A percentile compares a stretch with the other conserved stretches of the same genome.
Evolutionary conservation across 2,888 invertebrate genomes (phyloP).

Genomic region (Melinaea marsaeus): DNA sequence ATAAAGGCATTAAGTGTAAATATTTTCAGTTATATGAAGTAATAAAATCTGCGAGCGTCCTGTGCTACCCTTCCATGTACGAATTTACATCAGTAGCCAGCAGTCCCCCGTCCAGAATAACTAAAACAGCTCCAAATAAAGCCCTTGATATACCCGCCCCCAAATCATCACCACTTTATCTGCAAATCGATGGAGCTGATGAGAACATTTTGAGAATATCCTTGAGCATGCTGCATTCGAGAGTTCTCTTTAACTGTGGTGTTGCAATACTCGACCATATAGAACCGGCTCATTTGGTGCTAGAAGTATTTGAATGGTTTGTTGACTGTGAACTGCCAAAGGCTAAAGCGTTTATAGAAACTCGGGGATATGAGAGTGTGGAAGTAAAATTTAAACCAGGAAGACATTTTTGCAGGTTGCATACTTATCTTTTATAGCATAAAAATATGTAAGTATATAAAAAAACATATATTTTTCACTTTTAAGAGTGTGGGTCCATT

Average conservation of each 20-base stretch:
- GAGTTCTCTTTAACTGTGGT: no score
- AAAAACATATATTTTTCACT: neutral
- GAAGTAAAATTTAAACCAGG: constrained; percentile 55
- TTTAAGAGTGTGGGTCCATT: constrained; percentile 61
- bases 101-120: no score
- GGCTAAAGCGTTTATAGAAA: constrained; percentile 48
- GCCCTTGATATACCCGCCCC: no score
- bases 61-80: constrained; percentile 56
- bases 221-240: no score
- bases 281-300: no score
- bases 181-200: no score
- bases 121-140: no score
- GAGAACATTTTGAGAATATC: no score
- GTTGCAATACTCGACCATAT: no score
- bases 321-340: constrained; percentile 45
- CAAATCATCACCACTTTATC: no score
- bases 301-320: constrained; percentile 66
- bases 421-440: neutral
- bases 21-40: constrained; percentile 45
- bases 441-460: no score
- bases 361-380: constrained; percentile 52
- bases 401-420: constrained; percentile 68
- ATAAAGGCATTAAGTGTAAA: neutral
- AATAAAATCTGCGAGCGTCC: constrained; percentile 37
- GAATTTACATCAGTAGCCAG: constrained; percentile 50